Base-by-base conservation (phyloP, 1,140 invertebrate species). In the Luehdorfia chinensis region DNA sequence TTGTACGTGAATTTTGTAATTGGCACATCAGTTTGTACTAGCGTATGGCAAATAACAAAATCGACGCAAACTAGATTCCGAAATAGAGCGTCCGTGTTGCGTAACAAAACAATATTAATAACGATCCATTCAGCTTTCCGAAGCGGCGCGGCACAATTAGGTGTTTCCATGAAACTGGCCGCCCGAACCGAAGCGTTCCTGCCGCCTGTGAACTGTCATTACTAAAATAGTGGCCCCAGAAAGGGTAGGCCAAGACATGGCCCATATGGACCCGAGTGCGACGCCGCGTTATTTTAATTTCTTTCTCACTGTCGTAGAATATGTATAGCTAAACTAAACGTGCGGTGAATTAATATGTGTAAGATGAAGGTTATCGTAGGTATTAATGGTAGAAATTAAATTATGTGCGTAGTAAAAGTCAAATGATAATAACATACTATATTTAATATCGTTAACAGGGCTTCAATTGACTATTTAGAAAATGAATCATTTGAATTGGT, bases 211-310 rank as follows among this genome's bases (percentile, higher is more conserved):
- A 67, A 75, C 74, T 76, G 79, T 84, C 79, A 79, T 75, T 81
- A 84, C 73, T 71, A 76, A 84, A 84, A 81, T 84, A 84, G 79
- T 81, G 75, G 69, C 61, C 69, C 61, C 71, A 74, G 75, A 84
- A 84, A 84, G 79, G 79, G 74, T 81, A 77, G 72, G 56, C 63
- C 59, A 58, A 68, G 75, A 78, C 69, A 74, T 14, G 65, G 62
- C 59, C 67, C 77, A 79, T 81, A 78, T 81, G 77, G 77, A 76
- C 65, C 64, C 59, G 66, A 55, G 55, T 63, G 60, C 57, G 60
- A 47, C 50, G 59, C 53, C 37, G 47, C 48, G 67, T 72, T 75
- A 73, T 77, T 83, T 83, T 83, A 64, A 75, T 73, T 77, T 75
- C 67, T 71, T 72, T 76, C 71, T 69, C 52, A 55, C 62, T 63